Percentiles rank a stretch among this genome's conserved stretches.
Evolutionary conservation across 2,113 vertebrate species (phyloP).

Genomic region (Stomatorhinus ivindoensis): DNA sequence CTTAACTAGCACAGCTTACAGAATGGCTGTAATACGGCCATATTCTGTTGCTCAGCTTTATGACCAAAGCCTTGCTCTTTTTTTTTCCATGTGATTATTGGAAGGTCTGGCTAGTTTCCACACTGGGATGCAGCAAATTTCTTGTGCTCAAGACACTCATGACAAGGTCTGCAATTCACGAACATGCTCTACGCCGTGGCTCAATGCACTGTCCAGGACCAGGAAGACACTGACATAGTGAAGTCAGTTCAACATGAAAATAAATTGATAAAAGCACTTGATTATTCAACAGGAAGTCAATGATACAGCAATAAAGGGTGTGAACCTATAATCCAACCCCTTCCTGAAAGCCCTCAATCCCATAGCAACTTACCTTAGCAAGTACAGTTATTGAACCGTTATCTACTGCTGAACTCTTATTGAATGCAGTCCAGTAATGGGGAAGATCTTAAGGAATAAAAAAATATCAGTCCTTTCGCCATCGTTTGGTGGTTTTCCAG

Average conservation of each 20-base stretch:
- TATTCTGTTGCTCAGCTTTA: too few species aligned
- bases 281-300: neutral
- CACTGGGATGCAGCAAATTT: neutral
- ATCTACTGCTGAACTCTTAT: neutral
- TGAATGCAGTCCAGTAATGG: neutral
- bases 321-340: neutral
- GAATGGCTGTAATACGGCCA: neutral
- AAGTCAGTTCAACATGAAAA: neutral
- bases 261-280: neutral
- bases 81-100: neutral
- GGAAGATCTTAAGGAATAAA: neutral
- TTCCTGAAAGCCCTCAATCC: neutral
- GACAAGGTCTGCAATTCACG: neutral
- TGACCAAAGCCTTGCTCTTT: neutral
- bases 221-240: neutral
- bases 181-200: neutral
- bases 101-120: neutral
- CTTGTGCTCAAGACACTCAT: slow-evolving; percentile 10
- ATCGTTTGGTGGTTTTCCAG: neutral
- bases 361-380: neutral
- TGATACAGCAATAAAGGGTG: neutral
- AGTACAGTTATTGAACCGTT: neutral
- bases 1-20: neutral
- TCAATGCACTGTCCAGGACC: neutral
- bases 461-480: neutral